Base-by-base conservation (phyloP, 1,140 invertebrate genomes). In the Trichonephila clavata region DNA sequence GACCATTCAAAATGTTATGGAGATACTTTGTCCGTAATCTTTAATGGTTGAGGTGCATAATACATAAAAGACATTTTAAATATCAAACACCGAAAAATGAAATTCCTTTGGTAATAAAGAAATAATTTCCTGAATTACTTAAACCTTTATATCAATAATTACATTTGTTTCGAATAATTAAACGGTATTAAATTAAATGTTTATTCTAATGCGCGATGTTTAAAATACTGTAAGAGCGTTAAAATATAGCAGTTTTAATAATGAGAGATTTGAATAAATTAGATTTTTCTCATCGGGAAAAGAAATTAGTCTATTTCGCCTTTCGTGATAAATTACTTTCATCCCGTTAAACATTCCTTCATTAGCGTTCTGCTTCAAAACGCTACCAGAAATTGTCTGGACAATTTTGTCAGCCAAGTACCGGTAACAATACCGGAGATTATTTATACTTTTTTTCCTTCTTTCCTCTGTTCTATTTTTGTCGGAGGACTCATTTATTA, bases 81-180 rank as follows among this genome's bases (percentile, higher is more conserved):
- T 13, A 50, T 10, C 50, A 50, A 7, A 13, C 50, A 50, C 50
- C 7, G 3, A 13, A 50, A 39, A 50, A 50, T 13, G 0, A 50
- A 13, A 50, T 13, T 10, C 50, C 10, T 50, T 50, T 10, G 10
- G 10, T 13, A 50, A 50, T n/a, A 14, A 8, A 68, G 65, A 24
- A 68, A 68, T 68, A 24, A 68, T 68, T 68, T 68, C n/a, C 65
- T 6, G 65, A 68, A 68, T 68, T 68, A 68, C 24, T 68, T 27
- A 68, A 68, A n/a, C 21, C 10, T n/a, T 68, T 2, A 10, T 5
- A n/a, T 24, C 65, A 68, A 68, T 68, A 27, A 68, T 24, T 68
- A 68, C n/a, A 24, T 68, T 68, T 68, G 24, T 68, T 68, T 68
- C 65, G 65, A 68, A 21, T 68, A n/a, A 27, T 24, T 68, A 68